Evolutionary conservation across 35 echinoderm and acorn worm species (phyloP), one percentile per base, ranked within the genome.

Genomic region (Lytechinus variegatus): DNA sequence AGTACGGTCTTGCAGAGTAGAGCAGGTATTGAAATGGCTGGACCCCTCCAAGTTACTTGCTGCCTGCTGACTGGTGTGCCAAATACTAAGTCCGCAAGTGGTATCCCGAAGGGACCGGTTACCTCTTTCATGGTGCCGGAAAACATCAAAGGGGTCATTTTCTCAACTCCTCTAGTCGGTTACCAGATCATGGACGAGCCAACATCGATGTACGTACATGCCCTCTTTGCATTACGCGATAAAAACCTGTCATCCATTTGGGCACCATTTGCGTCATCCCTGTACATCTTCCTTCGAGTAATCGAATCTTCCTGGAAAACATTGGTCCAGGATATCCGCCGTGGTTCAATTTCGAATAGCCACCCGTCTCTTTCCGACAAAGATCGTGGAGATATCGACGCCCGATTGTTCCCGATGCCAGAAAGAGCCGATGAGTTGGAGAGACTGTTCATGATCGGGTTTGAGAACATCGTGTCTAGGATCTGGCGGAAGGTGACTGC

Each of bases 381-480:
- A 87, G n/a, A 87, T 54, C 9, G 51, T n/a, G 44, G 19, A 9
- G 53, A 56, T 28, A 95, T 54, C 51, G 27, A 79, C 54, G 95
- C 72, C 52, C 54, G 54, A 9, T 54, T 86, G 21, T 29, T 24
- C 4, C 72, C 72, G 6, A 28, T 56, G 54, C 79, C 86, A 3
- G 27, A 52, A 21, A 54, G 95, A 86, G 95, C 95, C 24, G 10
- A 53, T 24, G 86, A 95, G 52, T 12, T 95, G 12, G 95, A 95
- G 52, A 29, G 27, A 9, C 66, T 90, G 86, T 54, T 90, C 29
- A 24, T 9, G 86, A 87, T 56, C 52, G 95, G 95, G 51, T 54
- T 54, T 21, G 87, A 87, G 11, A 87, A 87, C 95, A 95, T 95
- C 54, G 95, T 95, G 29, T 19, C 29, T 54, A 86, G 95, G 52